Conservation (phyloP, 2,888 invertebrate genomes). For the Cordylochernes scorpioides region DNA sequence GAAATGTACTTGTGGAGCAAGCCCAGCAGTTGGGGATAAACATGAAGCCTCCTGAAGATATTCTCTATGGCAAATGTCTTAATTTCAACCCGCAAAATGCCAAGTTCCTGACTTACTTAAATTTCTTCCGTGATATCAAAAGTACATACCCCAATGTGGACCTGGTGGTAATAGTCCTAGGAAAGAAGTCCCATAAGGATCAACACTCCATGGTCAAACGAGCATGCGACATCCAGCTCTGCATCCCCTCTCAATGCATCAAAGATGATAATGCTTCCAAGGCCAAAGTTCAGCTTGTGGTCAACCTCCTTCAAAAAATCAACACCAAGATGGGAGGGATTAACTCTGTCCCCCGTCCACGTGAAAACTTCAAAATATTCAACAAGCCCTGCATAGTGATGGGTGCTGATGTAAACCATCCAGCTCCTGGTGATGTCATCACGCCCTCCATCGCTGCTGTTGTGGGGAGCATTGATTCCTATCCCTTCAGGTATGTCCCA, state of each 20-base stretch:
- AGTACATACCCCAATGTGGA: no score
- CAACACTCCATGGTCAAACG: no score
- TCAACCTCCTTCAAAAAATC: slow-evolving; percentile 20
- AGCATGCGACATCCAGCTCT: no score
- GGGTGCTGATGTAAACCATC: slow-evolving; percentile 80
- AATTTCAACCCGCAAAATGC: no score
- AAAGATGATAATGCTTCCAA: slow-evolving; percentile 23
- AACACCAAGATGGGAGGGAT: slow-evolving; percentile 20
- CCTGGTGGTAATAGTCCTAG: neutral
- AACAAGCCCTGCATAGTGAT: slow-evolving; percentile 36
- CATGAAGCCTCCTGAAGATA: no score
- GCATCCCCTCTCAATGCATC: slow-evolving; percentile 26
- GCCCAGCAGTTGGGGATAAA: no score
- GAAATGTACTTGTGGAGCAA: no score
- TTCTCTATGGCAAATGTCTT: no score
- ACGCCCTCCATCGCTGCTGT: slow-evolving; percentile 36
- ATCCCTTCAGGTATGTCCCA: slow-evolving; percentile 29
- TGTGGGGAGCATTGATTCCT: slow-evolving; percentile 40
- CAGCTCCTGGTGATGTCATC: slow-evolving; percentile 41
- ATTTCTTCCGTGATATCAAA: no score
- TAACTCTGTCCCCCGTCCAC: slow-evolving; percentile 14
- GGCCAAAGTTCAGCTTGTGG: slow-evolving; percentile 10
- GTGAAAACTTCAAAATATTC: slow-evolving; percentile 18
- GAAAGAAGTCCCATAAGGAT: no score
- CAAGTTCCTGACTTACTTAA: no score